These are phyloP conservation scores for Helicoverpa assulta DNA, from an alignment of 2,888 invertebrate genomes.

Conservation along the genomic window DNA sequence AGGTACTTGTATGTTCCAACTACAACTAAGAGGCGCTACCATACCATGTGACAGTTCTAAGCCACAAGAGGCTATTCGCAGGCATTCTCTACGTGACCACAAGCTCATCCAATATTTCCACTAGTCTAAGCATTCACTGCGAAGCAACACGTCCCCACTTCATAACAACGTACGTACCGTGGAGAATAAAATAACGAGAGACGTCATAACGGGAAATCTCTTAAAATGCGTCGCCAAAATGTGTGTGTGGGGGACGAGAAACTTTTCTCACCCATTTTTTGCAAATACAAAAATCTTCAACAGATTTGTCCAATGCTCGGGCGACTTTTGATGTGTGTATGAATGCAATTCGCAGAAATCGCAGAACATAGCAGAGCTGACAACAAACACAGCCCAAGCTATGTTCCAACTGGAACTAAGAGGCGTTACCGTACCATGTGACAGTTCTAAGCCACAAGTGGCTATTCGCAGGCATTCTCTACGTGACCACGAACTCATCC, in stretches of 20 bases:
- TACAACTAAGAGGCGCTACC: background rate
- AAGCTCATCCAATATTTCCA: background rate
- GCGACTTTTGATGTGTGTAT: too few relatives aligned
- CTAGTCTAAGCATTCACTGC: background rate
- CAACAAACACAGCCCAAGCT: too few relatives aligned
- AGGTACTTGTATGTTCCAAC: background rate
- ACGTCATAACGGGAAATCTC: too few relatives aligned
- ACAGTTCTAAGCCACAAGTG: slow-evolving; percentile 2
- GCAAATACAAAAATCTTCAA: too few relatives aligned
- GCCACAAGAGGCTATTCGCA: slow-evolving; percentile 1
- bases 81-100: slow-evolving; percentile 39
- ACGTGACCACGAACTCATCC: slow-evolving; percentile 26
- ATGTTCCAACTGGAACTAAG: background rate
- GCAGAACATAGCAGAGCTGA: too few relatives aligned
- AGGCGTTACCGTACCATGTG: background rate
- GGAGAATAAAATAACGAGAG: too few relatives aligned
- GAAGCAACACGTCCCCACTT: slow-evolving; percentile 9
- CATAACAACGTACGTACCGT: slow-evolving; percentile 23
- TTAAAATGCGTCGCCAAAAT: too few relatives aligned
- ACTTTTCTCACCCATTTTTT: too few relatives aligned
- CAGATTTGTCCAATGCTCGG: too few relatives aligned
- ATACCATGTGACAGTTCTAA: background rate
- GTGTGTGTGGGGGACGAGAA: too few relatives aligned
- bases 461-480: slow-evolving; percentile 13
- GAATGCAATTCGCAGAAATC: too few relatives aligned